phyloP scores from a whole-genome alignment of 2,888 invertebrate genomes.

The Dasypogon diadema region DNA sequence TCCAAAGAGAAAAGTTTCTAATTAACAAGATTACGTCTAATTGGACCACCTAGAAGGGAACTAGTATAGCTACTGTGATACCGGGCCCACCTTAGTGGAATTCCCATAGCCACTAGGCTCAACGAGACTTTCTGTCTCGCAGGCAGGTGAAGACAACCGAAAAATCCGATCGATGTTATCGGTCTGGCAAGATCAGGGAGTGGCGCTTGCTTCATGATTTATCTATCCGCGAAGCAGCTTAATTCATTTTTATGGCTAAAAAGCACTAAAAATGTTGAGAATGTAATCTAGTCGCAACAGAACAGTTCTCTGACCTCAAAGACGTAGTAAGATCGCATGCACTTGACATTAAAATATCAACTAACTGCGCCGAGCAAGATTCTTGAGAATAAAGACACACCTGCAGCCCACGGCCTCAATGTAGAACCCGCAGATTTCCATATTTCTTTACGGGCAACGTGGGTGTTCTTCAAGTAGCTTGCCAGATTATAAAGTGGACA shows the following conservation, averaged over 20 bases:
- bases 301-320: conserved; percentile 38
- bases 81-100: conserved; percentile 33
- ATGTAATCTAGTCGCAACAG: background rate
- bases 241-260: conserved; percentile 29
- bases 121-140: conserved; percentile 35
- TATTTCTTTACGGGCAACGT: conserved; percentile 32
- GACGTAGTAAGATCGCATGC: conserved; percentile 2
- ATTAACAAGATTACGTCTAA: conserved; percentile 67
- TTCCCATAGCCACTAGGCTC: conserved; percentile 20
- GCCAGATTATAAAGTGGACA: conserved; percentile 39
- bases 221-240: conserved; percentile 30
- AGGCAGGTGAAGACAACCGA: conserved; percentile 43
- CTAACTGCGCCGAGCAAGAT: conserved; percentile 1
- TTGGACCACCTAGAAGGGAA: conserved; percentile 64
- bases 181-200: conserved; percentile 17
- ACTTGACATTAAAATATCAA: conserved; percentile 50
- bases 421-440: conserved; percentile 32
- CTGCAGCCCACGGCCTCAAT: conserved; percentile 22
- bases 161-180: conserved; percentile 46
- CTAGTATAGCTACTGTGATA: conserved; percentile 28
- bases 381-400: conserved; percentile 36
- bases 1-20: conserved; percentile 58
- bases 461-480: conserved; percentile 46
- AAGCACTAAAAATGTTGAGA: conserved; percentile 2
- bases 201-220: conserved; percentile 43